Conservation (phyloP, 2,113 vertebrate genomes). For the Antechinus stuartii region DNA sequence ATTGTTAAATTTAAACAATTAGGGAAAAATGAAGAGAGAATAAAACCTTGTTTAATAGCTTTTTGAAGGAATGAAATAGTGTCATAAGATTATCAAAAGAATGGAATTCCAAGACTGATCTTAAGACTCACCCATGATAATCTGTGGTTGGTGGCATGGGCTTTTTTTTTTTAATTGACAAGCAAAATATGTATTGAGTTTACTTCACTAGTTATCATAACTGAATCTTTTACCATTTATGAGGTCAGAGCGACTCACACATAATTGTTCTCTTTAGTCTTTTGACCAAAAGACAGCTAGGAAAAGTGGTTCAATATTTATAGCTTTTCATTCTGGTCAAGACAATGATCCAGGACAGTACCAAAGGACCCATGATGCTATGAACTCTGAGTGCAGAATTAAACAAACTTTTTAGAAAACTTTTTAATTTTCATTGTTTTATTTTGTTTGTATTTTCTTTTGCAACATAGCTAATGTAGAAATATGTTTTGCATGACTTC, state of each 20-base stretch:
- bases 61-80: constrained; percentile 40
- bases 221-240: constrained; percentile 32
- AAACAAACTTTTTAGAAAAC: neutral
- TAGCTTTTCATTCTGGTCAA: neutral
- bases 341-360: neutral
- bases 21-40: constrained; percentile 15
- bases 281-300: neutral
- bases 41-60: constrained; percentile 19
- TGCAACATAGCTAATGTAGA: neutral
- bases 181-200: constrained; percentile 43
- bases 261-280: constrained; percentile 15
- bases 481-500: neutral
- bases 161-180: constrained; percentile 29
- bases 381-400: neutral
- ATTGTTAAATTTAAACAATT: constrained; percentile 60
- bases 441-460: neutral
- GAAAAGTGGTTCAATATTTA: neutral
- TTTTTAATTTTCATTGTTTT: neutral
- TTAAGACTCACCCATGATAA: neutral
- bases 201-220: constrained; percentile 36
- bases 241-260: neutral
- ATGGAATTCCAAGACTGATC: neutral
- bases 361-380: neutral
- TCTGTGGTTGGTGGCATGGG: neutral
- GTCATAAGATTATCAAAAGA: constrained; percentile 58